phyloP scores from a whole-genome alignment of 2,888 invertebrate species.

The Sturmia bella region DNA sequence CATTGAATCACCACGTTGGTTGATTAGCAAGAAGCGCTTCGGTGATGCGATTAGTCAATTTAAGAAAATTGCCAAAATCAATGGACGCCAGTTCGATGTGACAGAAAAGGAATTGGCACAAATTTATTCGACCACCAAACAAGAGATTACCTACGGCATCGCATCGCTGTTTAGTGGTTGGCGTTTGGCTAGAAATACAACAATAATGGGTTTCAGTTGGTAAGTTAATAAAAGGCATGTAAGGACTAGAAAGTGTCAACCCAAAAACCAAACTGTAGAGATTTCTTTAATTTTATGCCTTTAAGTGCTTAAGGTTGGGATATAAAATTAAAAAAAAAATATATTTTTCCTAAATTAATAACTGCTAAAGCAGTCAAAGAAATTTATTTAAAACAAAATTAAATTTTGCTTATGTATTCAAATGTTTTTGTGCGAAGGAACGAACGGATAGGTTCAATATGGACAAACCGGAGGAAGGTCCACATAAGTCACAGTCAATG shows the following conservation, averaged over 20 bases:
- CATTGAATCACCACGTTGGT: constrained; percentile 86
- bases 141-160: constrained; percentile 82
- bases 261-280: too few species aligned
- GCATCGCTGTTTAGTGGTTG: constrained; percentile 84
- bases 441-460: too few species aligned
- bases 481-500: too few species aligned
- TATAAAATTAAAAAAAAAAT: too few species aligned
- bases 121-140: constrained; percentile 78
- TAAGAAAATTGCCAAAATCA: constrained; percentile 83
- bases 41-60: constrained; percentile 83
- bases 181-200: constrained; percentile 83
- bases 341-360: too few species aligned
- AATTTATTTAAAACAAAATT: too few species aligned
- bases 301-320: too few species aligned
- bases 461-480: too few species aligned
- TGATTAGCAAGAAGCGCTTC: constrained; percentile 83
- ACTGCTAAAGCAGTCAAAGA: too few species aligned
- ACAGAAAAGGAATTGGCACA: constrained; percentile 81
- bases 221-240: constrained; percentile 74
- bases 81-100: constrained; percentile 82
- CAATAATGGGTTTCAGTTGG: constrained; percentile 84
- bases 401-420: too few species aligned
- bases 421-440: too few species aligned
- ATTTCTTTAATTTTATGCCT: too few species aligned
- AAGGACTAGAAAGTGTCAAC: background rate